Base-by-base conservation (phyloP, 2,113 vertebrate genomes). In the Sorex fumeus region DNA sequence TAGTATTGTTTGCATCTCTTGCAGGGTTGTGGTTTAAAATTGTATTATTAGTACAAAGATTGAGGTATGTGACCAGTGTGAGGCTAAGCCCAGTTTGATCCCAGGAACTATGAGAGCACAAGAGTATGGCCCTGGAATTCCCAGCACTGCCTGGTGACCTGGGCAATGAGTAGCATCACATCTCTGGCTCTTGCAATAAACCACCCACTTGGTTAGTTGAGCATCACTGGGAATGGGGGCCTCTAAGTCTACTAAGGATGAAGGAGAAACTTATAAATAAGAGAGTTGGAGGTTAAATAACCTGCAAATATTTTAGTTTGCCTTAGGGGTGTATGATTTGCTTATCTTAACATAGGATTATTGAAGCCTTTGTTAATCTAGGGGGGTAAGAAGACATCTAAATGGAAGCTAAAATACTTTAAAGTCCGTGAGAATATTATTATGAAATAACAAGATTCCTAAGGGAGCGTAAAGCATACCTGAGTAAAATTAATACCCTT, bases 261-360 rank as follows among this genome's bases (percentile, higher is more conserved):
- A 67, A 60, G 18, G 18, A 60, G 16, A 60, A 60, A 60, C 23
- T 60, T 60, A 60, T 60, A 89, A 84, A 78, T 90, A 74, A 67
- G 7, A 66, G 53, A 18, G 1, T 69, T 53, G 70, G 15, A 87
- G 19, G 19, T 91, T n/a, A 88, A 93, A 30, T 15, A 66, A 88
- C 34, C 15, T 79, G 71, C 88, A 80, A 84, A 75, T 76, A 85
- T 67, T 90, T 84, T 88, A 34, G 69, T 19, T 62, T 87, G 64
- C 28, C 21, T 76, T 9, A 36, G 75, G 71, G 32, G 36, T 11
- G 66, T 91, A 69, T 76, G 10, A 78, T 80, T 88, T 87, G 60
- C 84, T 89, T 78, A 45, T 7, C 70, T 89, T 66, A 88, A 15
- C 3, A 60, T 75, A 53, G 40, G 71, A 92, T 90, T 81, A 83